Evolutionary conservation across 1,140 invertebrate genomes (phyloP), one percentile per base, ranked within the genome.

Genomic region (Dolichoris vasculosae): DNA sequence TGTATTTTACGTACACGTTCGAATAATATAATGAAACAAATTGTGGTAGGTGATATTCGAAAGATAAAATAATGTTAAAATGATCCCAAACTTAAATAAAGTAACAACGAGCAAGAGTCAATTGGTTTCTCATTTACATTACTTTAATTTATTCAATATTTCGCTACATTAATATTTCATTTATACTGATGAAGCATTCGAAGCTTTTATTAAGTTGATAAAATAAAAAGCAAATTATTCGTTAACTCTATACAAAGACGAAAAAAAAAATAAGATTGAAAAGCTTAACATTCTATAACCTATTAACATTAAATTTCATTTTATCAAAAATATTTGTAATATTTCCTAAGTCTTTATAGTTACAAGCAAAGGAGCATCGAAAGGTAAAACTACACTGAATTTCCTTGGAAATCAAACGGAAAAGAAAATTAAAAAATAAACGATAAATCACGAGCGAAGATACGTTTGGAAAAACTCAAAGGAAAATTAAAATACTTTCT

Each of bases 271-370:
- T 43, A 43, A 46, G 32, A 38, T 76, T 48, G 9, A 64, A 75
- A 67, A 84, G 43, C 51, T 55, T 73, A 59, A 82, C 30, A 32
- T 35, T 55, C 23, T 71, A 75, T 82, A 26, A 83, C 23, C 55
- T 59, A 59, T 63, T 46, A 55, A 55, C 82, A n/a, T 77, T 83
- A 59, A n/a, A 64, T 77, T 67, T 78, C 82, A 51, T 43, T 86
- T 87, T 85, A 88, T 87, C 88, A 87, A 84, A 85, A 85, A 85
- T 85, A 79, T 71, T 38, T 71, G 46, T 76, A 84, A 83, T 67
- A 77, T 43, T 83, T 77, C 23, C 82, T 77, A 77, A 83, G 82
- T 77, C 71, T 77, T 83, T 83, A 77, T 3, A 64, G 46, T 77
- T 48, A 64, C 40, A 77, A 77, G 75, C 59, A 64, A 35, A 43